phyloP scores from a whole-genome alignment of 2,888 invertebrate genomes.

The Drosophila quasianomalipes region DNA sequence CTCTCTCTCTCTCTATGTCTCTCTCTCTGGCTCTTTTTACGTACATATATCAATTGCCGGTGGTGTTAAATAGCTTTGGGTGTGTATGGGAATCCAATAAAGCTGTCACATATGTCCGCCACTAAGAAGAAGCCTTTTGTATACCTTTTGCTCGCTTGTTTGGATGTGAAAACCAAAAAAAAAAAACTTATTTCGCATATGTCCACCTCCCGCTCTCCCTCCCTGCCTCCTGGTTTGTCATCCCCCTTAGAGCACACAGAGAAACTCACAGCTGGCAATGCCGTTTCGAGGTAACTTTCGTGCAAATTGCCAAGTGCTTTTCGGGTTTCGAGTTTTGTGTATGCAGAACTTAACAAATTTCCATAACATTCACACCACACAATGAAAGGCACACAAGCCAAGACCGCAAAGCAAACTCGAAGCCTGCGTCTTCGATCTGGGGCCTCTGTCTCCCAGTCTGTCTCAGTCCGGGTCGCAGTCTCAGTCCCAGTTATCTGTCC shows the following conservation, averaged over 20 bases:
- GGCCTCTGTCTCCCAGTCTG: conserved; percentile 16
- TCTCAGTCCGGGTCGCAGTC: conserved; percentile 11
- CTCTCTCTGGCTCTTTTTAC: neutral
- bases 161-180: conserved; percentile 76
- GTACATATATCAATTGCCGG: conserved; percentile 49
- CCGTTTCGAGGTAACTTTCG: conserved; percentile 68
- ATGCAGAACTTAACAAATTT: conserved; percentile 80
- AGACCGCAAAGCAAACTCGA: conserved; percentile 44
- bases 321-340: conserved; percentile 62
- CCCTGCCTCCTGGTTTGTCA: neutral
- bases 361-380: conserved; percentile 80
- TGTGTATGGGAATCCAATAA: conserved; percentile 74
- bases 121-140: conserved; percentile 65
- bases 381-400: conserved; percentile 63
- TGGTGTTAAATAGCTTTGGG: conserved; percentile 70
- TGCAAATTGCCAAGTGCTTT: conserved; percentile 75
- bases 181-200: conserved; percentile 65
- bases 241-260: neutral
- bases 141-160: conserved; percentile 57
- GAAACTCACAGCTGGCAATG: conserved; percentile 43
- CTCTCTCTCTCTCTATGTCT: neutral
- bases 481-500: conserved; percentile 53
- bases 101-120: conserved; percentile 75
- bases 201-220: conserved; percentile 1
- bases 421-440: conserved; percentile 57